A percentile compares a stretch with the other conserved stretches of the same genome.
phyloP scores from a whole-genome alignment of 2,797 vertebrate genomes.

The Amblyraja radiata region DNA sequence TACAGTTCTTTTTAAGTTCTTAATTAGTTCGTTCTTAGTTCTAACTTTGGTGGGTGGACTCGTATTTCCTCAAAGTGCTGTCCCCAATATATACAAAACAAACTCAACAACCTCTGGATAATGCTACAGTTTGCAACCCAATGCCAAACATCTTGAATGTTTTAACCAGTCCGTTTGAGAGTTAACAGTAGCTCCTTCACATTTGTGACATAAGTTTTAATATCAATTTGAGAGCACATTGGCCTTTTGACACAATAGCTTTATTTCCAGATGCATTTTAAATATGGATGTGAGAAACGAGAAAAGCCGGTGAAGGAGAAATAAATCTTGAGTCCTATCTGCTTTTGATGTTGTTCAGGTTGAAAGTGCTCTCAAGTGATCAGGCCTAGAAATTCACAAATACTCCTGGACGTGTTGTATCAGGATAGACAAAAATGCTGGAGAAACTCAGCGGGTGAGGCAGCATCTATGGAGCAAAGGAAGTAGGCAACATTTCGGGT shows the following conservation, averaged over 20 bases:
- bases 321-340: not conserved
- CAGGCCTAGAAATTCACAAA: not conserved
- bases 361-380: not conserved
- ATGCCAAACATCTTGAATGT: not conserved
- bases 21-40: too few species aligned
- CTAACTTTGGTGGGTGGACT: not conserved
- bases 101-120: not conserved
- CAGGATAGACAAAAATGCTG: too few species aligned
- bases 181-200: not conserved
- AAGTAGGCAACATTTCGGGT: too few species aligned
- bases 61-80: not conserved
- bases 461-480: too few species aligned
- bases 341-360: not conserved
- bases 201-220: not conserved
- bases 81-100: not conserved
- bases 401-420: not conserved
- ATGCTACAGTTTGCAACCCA: not conserved
- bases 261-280: not conserved
- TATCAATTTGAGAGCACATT: not conserved
- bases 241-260: not conserved
- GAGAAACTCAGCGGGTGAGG: too few species aligned
- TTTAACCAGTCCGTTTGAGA: constrained; percentile 5
- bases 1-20: not conserved
- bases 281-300: not conserved
- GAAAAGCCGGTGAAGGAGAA: not conserved